A percentile compares a stretch with the other conserved stretches of the same genome.
phyloP scores from a whole-genome alignment of 2,797 vertebrate genomes.

The Cyclopterus lumpus region DNA sequence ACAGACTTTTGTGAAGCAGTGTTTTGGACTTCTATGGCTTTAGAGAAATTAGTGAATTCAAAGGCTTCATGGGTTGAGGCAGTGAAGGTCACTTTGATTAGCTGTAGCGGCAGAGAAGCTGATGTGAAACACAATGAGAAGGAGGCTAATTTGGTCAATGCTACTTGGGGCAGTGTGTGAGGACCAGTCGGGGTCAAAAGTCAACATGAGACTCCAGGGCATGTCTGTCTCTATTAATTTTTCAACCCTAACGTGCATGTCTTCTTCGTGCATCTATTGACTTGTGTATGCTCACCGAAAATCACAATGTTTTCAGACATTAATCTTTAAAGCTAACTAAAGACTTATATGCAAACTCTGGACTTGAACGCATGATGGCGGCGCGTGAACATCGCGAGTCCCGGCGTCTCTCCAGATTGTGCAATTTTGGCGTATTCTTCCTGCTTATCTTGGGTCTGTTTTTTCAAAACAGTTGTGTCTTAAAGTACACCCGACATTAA shows the following conservation, averaged over 20 bases:
- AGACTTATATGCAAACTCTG: neutral
- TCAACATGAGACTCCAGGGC: constrained; percentile 6
- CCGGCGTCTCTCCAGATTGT: no score
- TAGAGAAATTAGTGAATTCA: constrained; percentile 32
- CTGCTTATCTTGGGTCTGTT: no score
- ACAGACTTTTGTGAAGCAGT: neutral
- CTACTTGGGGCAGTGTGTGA: constrained; percentile 4
- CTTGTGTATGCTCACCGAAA: neutral
- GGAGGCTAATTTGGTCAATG: constrained; percentile 31
- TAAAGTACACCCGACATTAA: no score
- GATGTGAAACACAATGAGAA: constrained; percentile 44
- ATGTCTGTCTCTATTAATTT: neutral
- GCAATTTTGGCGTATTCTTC: no score
- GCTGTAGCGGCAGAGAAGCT: constrained; percentile 24
- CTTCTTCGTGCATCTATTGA: neutral
- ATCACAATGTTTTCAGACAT: neutral
- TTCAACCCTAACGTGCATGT: neutral
- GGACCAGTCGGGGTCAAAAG: constrained; percentile 17
- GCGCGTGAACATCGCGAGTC: no score
- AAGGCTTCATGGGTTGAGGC: constrained; percentile 18
- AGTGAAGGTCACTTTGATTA: constrained; percentile 53
- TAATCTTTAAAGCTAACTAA: neutral
- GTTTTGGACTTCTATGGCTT: constrained; percentile 10
- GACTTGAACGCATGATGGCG: no score
- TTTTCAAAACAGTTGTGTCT: no score